phyloP scores from a whole-genome alignment of 2,888 invertebrate species.

The Syritta pipiens region DNA sequence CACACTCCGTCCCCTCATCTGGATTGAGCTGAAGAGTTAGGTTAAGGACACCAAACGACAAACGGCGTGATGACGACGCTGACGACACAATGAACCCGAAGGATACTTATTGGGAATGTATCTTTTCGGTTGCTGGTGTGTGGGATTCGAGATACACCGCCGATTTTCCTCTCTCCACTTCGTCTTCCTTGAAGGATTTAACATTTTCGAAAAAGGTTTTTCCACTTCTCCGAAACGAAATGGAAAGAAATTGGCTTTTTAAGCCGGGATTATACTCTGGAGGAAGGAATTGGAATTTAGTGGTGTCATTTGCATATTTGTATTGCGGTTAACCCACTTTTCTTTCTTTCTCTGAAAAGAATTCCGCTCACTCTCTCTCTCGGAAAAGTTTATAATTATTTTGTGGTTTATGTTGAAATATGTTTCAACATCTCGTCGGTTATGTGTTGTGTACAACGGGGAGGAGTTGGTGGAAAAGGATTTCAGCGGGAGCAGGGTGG shows the following conservation, averaged over 20 bases:
- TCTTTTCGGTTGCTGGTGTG: too few species aligned
- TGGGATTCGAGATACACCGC: too few species aligned
- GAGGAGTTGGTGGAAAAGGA: background rate
- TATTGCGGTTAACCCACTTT: constrained; percentile 60
- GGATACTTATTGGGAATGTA: constrained; percentile 53
- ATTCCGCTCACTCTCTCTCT: constrained; percentile 2
- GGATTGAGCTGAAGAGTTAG: constrained; percentile 27
- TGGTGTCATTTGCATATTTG: constrained; percentile 66
- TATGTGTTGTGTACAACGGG: background rate
- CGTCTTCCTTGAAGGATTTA: constrained; percentile 29
- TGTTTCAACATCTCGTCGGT: background rate
- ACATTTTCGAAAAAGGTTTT: constrained; percentile 38
- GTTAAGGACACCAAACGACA: constrained; percentile 26
- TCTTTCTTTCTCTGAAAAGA: too few species aligned
- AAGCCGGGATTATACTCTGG: constrained; percentile 54
- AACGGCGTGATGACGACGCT: constrained; percentile 52
- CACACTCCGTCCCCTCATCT: constrained; percentile 19
- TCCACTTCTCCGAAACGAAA: constrained; percentile 5
- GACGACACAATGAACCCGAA: too few species aligned
- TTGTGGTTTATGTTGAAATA: constrained; percentile 24
- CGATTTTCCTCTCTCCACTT: background rate
- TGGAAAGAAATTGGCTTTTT: constrained; percentile 65
- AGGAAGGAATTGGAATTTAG: constrained; percentile 49
- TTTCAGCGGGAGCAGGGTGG: background rate
- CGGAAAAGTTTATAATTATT: constrained; percentile 60